Evolutionary conservation across 2,797 vertebrate genomes (phyloP).

Genomic region (Anguilla megastoma): DNA sequence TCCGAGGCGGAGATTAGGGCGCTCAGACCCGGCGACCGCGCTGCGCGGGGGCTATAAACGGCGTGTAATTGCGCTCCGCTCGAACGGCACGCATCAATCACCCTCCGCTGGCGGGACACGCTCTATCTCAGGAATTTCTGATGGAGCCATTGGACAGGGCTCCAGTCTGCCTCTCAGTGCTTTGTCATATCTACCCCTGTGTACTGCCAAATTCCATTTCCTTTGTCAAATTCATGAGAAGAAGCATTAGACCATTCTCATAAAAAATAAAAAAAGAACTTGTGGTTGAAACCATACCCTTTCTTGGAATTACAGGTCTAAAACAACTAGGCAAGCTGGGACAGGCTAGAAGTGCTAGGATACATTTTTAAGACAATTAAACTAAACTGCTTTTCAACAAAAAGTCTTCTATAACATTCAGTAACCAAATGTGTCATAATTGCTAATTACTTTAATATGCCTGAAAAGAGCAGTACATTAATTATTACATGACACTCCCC

Average conservation of each 20-base stretch:
- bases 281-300: neutral
- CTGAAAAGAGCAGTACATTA: neutral
- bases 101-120: neutral
- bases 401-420: neutral
- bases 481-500: neutral
- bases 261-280: neutral
- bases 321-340: neutral
- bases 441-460: neutral
- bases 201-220: neutral
- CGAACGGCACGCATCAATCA: neutral
- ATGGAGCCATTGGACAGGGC: neutral
- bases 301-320: neutral
- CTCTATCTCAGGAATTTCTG: slow-evolving; percentile 21
- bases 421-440: neutral
- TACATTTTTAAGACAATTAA: slow-evolving; percentile 3
- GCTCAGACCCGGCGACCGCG: neutral
- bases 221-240: neutral
- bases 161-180: neutral
- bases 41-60: slow-evolving; percentile 12
- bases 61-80: neutral
- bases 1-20: slow-evolving; percentile 4
- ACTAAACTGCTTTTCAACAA: neutral
- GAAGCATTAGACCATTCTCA: neutral
- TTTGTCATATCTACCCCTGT: slow-evolving; percentile 2
- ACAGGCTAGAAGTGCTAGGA: slow-evolving; percentile 3